Base-by-base conservation (phyloP, 2,888 invertebrate genomes). In the Podotricha telesiphe region DNA sequence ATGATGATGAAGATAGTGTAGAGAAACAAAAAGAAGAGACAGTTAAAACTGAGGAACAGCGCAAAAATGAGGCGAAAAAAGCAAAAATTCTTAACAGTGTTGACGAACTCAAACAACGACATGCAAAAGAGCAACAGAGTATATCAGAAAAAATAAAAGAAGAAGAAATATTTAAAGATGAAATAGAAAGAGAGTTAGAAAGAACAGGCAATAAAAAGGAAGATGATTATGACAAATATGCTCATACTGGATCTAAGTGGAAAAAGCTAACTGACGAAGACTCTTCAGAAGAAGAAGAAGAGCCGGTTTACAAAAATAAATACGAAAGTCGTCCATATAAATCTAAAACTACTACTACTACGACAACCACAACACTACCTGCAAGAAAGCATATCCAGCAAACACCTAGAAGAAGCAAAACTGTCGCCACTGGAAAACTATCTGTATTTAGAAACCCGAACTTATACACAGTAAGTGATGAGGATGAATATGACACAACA, bases 381-480 rank as follows among this genome's bases (percentile, higher is more conserved):
- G 19, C 55, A 47, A 42, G 37, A 56, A 55, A 22, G 19, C 56
- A 10, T n/a, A 53, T 15, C n/a, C 40, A 51, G n/a, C 22, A 42
- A 37, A 62, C 47, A 13, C 17, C 19, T 50, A 62, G 13, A 69
- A 65, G 45, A 65, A 75, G 77, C 1, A 82, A 84, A 59, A 71
- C 75, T 19, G 68, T 75, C 15, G 80, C 80, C 68, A 72, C 74
- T 11, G 87, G 83, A 1, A 89, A 88, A 71, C 74, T 88, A 1
- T 91, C 91, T 0, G 87, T 90, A 0, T 92, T 92, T 66, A 86
- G 83, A 73, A 87, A 89, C 63, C 91, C 91, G 11, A 79, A 83
- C 34, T 71, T 86, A 1, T 91, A 85, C 68, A 80, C 86, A 69
- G 69, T 86, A 19, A 83, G 84, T 56, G 84, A 88, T n/a, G 84